Conservation (phyloP, 1,140 invertebrate species). For the Temnothorax curvispinosus region DNA sequence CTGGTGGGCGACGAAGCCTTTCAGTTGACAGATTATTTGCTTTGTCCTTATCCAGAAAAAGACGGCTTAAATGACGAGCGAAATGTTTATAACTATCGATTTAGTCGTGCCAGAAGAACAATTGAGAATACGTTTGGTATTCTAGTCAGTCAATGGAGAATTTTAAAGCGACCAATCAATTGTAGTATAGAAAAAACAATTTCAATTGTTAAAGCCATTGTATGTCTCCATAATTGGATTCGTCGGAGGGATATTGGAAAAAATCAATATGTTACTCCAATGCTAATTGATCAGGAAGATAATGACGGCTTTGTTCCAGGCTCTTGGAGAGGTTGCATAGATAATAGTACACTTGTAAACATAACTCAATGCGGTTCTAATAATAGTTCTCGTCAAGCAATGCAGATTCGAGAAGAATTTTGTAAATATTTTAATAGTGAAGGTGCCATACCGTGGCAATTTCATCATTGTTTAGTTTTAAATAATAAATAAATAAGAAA, state of each 20-base stretch:
- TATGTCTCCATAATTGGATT: conserved; percentile 5
- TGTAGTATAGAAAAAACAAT: background rate
- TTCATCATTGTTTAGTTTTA: conserved; percentile 5
- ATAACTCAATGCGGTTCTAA: background rate
- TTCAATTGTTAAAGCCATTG: background rate
- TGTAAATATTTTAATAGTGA: conserved; percentile 32
- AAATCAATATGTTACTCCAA: background rate
- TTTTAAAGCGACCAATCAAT: background rate
- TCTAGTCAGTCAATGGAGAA: background rate
- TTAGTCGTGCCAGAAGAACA: no score
- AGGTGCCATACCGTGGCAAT: background rate
- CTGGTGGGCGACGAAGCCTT: background rate
- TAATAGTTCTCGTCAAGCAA: conserved; percentile 3
- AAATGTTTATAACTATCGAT: no score
- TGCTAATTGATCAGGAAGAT: background rate
- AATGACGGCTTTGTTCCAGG: background rate
- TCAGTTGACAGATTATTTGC: no score
- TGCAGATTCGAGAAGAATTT: conserved; percentile 1
- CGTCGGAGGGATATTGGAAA: background rate
- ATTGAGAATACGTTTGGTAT: background rate
- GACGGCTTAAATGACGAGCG: background rate
- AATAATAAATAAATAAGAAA: no score
- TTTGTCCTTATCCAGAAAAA: background rate
- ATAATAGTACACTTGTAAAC: background rate
- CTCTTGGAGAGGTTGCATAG: background rate